Evolutionary conservation across 2,797 vertebrate species (phyloP).

Genomic region (Hafferia zeledoni): DNA sequence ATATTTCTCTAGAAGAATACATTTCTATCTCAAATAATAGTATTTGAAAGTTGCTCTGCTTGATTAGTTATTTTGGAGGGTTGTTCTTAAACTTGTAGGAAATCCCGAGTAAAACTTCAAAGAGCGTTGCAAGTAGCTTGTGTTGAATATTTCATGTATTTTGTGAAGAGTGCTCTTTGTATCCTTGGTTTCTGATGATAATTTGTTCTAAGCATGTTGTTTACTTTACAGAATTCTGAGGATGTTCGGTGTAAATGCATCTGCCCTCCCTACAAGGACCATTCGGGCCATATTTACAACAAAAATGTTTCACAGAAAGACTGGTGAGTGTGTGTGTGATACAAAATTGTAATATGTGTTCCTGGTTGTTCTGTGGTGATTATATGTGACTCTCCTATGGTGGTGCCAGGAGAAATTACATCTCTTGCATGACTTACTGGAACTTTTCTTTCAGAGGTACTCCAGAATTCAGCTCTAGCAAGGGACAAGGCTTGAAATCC

Average conservation of each 20-base stretch:
- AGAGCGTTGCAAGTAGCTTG: neutral
- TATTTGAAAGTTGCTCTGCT: neutral
- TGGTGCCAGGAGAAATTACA: neutral
- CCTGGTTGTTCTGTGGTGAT: neutral
- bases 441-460: neutral
- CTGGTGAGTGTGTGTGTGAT: conserved; percentile 83
- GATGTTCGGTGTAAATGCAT: conserved; percentile 98
- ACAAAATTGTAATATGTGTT: neutral
- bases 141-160: neutral
- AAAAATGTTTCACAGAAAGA: conserved; percentile 97
- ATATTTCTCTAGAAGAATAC: neutral
- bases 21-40: neutral
- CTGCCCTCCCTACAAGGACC: conserved; percentile 95
- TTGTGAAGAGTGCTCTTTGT: neutral
- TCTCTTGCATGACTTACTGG: neutral
- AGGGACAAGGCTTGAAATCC: neutral
- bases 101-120: neutral
- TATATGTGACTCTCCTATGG: neutral
- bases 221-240: conserved; percentile 87
- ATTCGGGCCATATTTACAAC: conserved; percentile 92
- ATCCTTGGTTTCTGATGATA: neutral
- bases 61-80: neutral
- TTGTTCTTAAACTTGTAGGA: neutral
- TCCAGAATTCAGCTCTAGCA: neutral
- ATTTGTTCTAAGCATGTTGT: conserved; percentile 14